These are phyloP conservation scores for Gymnorhina tibicen DNA, from an alignment of 2,113 vertebrate species.

Conservation along the genomic window DNA sequence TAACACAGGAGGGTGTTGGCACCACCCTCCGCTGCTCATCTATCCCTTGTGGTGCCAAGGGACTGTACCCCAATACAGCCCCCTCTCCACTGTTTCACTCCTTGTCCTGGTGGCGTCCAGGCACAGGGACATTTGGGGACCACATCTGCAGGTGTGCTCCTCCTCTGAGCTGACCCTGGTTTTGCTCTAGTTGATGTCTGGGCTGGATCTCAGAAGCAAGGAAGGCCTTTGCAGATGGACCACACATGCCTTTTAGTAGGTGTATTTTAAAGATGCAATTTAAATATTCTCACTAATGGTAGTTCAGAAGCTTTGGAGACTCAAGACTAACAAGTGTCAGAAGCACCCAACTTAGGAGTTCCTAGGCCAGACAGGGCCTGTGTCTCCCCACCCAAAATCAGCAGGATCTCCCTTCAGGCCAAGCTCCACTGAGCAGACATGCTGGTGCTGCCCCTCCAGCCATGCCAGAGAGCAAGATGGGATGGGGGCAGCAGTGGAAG, in stretches of 20 bases:
- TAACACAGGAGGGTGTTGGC: not conserved
- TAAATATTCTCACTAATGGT: not conserved
- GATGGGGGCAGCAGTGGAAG: not conserved
- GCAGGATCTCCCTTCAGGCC: not conserved
- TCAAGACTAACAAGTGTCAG: not conserved
- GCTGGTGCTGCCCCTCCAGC: not conserved
- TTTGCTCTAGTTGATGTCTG: not conserved
- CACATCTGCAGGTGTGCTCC: not conserved
- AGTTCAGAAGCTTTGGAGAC: not conserved
- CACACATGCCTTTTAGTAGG: not conserved
- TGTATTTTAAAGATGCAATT: not conserved
- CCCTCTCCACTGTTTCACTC: too few relatives aligned
- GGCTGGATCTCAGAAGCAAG: not conserved
- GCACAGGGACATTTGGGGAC: not conserved
- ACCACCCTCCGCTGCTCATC: not conserved
- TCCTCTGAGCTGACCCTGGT: not conserved
- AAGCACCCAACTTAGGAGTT: not conserved
- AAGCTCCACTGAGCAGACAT: not conserved
- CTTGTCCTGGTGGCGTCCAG: accelerated
- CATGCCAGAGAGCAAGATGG: accelerated
- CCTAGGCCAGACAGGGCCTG: not conserved
- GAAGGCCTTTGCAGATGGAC: not conserved
- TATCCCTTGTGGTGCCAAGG: not conserved
- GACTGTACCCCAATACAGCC: not conserved
- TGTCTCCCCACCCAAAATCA: not conserved